Evolutionary conservation across 2,797 vertebrate species (phyloP).

Genomic region (Psittacula echo): DNA sequence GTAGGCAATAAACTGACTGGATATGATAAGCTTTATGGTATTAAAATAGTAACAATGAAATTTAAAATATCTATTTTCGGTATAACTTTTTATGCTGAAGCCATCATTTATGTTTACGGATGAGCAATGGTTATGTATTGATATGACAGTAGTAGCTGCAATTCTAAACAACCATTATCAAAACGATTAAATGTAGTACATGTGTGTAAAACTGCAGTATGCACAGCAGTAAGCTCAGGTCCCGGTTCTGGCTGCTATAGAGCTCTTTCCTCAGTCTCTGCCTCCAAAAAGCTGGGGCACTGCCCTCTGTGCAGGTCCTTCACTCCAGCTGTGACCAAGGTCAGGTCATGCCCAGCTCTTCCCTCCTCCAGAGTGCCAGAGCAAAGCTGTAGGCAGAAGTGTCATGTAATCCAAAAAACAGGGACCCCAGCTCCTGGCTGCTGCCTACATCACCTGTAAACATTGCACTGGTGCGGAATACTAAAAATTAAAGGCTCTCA

Average conservation of each 20-base stretch:
- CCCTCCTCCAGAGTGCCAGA: background rate
- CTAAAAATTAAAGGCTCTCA: background rate
- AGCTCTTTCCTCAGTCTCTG: background rate
- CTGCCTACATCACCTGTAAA: background rate
- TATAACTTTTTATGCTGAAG: background rate
- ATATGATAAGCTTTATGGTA: background rate
- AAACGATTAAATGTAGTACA: background rate
- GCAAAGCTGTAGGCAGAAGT: background rate
- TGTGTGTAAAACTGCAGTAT: fast-evolving
- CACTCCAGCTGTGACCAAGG: background rate
- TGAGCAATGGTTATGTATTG: no score
- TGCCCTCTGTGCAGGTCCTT: background rate
- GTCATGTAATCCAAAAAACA: background rate
- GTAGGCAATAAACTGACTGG: background rate
- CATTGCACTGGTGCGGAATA: fast-evolving
- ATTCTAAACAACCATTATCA: background rate
- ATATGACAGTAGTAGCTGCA: background rate
- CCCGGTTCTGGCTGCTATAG: background rate
- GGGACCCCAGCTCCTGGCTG: fast-evolving
- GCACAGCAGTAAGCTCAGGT: background rate
- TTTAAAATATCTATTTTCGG: background rate
- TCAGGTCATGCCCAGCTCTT: background rate
- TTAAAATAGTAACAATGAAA: background rate
- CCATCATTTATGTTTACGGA: background rate
- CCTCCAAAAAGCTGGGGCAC: background rate